Evolutionary conservation across 2,888 invertebrate species (phyloP).

Genomic region (Athripsodes cinereus): DNA sequence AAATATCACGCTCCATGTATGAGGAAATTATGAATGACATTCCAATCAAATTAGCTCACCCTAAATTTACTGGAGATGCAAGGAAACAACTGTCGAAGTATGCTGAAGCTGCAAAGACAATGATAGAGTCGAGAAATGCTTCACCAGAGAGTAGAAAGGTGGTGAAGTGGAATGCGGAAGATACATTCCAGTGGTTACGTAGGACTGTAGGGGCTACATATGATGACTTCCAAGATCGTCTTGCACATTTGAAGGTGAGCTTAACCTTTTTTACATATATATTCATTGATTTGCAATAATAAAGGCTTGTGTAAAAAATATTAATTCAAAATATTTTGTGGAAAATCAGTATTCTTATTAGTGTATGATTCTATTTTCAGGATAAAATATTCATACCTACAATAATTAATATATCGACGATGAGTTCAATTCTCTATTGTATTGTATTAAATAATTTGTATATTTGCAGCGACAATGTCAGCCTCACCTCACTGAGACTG

Average conservation of each 20-base stretch:
- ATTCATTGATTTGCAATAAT: too few relatives aligned
- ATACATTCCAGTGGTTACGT: conserved; percentile 93
- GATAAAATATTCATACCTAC: too few relatives aligned
- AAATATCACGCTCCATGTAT: conserved; percentile 92
- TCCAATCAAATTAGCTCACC: conserved; percentile 91
- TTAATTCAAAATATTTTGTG: too few relatives aligned
- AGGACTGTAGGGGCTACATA: conserved; percentile 90
- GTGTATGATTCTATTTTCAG: too few relatives aligned
- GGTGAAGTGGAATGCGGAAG: conserved; percentile 98
- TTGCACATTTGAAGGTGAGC: conserved; percentile 74
- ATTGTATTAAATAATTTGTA: conserved; percentile 9
- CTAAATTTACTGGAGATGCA: conserved; percentile 93
- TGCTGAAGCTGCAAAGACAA: conserved; percentile 94
- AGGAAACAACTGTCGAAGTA: conserved; percentile 89
- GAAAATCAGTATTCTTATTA: too few relatives aligned
- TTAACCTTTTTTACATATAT: background rate
- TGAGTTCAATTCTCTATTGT: conserved; percentile 6
- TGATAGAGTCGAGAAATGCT: conserved; percentile 90
- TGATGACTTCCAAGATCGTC: conserved; percentile 84
- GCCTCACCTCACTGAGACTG: conserved; percentile 91
- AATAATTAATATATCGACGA: too few relatives aligned
- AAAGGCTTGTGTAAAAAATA: too few relatives aligned
- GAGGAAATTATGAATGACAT: conserved; percentile 98
- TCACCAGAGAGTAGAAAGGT: conserved; percentile 92
- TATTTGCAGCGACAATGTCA: conserved; percentile 77